Conservation (phyloP, 2,888 invertebrate genomes). For the Andrena trimmerana region DNA sequence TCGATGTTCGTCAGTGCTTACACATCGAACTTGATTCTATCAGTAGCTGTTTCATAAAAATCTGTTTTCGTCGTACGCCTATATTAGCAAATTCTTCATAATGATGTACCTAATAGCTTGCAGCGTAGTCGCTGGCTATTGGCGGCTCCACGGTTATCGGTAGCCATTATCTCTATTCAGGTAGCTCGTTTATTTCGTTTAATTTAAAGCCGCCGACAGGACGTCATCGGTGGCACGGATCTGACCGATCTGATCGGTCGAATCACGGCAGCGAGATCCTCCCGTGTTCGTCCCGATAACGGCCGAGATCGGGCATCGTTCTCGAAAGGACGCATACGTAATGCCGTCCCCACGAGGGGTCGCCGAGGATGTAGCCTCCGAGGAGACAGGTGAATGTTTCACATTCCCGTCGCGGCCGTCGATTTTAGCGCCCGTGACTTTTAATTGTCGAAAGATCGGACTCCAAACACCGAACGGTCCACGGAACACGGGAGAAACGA, state of each 20-base stretch:
- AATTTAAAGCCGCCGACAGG: slow-evolving; percentile 59
- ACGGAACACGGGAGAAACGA: not conserved
- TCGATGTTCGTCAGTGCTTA: too few relatives aligned
- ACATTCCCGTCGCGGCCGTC: slow-evolving; percentile 55
- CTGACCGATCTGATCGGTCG: slow-evolving; percentile 43
- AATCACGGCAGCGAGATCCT: slow-evolving; percentile 51
- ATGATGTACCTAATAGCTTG: not conserved
- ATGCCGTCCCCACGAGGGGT: slow-evolving; percentile 41
- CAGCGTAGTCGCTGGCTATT: not conserved
- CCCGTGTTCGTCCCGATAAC: slow-evolving; percentile 51
- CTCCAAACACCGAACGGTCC: not conserved
- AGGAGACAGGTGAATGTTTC: slow-evolving; percentile 63
- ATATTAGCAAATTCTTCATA: not conserved
- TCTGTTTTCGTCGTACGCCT: not conserved
- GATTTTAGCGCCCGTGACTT: slow-evolving; percentile 49
- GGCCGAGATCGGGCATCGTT: slow-evolving; percentile 18
- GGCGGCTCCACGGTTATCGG: slow-evolving; percentile 7
- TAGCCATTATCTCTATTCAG: slow-evolving; percentile 49
- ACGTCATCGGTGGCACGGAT: slow-evolving; percentile 44
- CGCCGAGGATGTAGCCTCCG: slow-evolving; percentile 38
- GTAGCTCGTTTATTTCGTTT: slow-evolving; percentile 64
- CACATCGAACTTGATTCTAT: too few relatives aligned
- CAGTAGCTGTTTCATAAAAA: not conserved
- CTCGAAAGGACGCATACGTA: slow-evolving; percentile 58
- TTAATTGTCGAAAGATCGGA: slow-evolving; percentile 8